phyloP scores from a whole-genome alignment of 2,113 vertebrate species.

The Dissostichus mawsoni region DNA sequence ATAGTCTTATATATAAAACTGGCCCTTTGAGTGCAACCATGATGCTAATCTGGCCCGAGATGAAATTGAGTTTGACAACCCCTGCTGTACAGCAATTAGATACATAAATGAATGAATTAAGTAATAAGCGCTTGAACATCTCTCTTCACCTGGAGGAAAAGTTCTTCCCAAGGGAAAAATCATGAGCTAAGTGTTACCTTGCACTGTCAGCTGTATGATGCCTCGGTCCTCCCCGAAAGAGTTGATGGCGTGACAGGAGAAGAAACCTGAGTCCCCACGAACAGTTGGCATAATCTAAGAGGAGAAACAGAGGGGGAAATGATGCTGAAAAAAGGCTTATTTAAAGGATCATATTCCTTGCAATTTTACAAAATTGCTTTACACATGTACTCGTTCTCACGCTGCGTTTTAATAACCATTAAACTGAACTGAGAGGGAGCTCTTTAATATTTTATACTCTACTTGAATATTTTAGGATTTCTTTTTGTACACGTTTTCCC shows the following conservation, averaged over 20 bases:
- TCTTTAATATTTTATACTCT: slow-evolving; percentile 49
- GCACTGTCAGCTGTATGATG: slow-evolving; percentile 98
- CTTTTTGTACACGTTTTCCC: background rate
- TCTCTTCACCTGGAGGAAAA: background rate
- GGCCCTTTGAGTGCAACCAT: too few relatives aligned
- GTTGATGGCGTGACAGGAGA: slow-evolving; percentile 99
- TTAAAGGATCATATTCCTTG: background rate
- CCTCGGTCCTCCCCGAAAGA: slow-evolving; percentile 98
- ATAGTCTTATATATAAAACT: too few relatives aligned
- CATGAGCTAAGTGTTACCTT: slow-evolving; percentile 85
- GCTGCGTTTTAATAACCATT: slow-evolving; percentile 49
- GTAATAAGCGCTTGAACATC: slow-evolving; percentile 27
- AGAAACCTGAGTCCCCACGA: slow-evolving; percentile 98
- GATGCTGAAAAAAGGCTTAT: background rate
- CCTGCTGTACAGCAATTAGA: slow-evolving; percentile 9
- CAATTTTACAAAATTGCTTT: slow-evolving; percentile 21
- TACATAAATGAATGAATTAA: slow-evolving; percentile 38
- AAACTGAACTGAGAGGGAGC: slow-evolving; percentile 33
- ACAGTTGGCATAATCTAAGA: slow-evolving; percentile 95
- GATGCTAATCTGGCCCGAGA: too few relatives aligned
- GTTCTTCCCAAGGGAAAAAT: slow-evolving; percentile 2
- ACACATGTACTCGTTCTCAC: slow-evolving; percentile 19
- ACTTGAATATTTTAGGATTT: slow-evolving; percentile 26
- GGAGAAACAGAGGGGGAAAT: slow-evolving; percentile 58
- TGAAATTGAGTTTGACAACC: too few relatives aligned